Conservation (phyloP, 2,888 invertebrate species). For the Blomia tropicalis region DNA sequence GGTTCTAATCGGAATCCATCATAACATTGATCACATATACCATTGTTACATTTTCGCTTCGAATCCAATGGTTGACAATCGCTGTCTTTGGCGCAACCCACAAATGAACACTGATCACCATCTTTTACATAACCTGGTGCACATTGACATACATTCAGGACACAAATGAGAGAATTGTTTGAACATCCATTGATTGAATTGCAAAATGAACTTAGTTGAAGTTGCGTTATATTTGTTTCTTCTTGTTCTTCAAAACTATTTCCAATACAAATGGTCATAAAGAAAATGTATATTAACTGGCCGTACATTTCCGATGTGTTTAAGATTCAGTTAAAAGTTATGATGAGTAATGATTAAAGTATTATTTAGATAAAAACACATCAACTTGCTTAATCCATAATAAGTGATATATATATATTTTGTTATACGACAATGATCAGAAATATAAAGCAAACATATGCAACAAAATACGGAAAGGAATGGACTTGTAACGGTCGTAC, state of each 20-base stretch:
- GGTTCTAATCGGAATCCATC: neutral
- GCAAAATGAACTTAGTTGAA: neutral
- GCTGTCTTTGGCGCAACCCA: neutral
- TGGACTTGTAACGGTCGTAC: too few relatives aligned
- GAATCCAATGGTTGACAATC: neutral
- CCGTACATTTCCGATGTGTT: too few relatives aligned
- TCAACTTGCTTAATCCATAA: too few relatives aligned
- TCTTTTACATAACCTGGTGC: neutral
- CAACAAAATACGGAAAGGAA: too few relatives aligned
- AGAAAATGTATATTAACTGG: too few relatives aligned
- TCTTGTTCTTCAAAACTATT: neutral
- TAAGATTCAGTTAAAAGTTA: too few relatives aligned
- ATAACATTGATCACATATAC: neutral
- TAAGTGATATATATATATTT: too few relatives aligned
- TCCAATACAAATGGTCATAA: too few relatives aligned
- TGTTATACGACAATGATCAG: too few relatives aligned
- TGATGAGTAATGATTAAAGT: too few relatives aligned
- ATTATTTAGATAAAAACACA: too few relatives aligned
- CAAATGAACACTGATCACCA: neutral
- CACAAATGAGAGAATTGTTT: neutral
- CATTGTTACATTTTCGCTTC: neutral
- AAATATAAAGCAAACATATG: too few relatives aligned
- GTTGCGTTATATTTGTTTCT: neutral
- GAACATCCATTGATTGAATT: constrained; percentile 1
- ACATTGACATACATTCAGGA: neutral